A percentile compares a stretch with the other conserved stretches of the same genome.
phyloP scores from a whole-genome alignment of 2,113 vertebrate genomes.

The Neolamprologus modestus region DNA sequence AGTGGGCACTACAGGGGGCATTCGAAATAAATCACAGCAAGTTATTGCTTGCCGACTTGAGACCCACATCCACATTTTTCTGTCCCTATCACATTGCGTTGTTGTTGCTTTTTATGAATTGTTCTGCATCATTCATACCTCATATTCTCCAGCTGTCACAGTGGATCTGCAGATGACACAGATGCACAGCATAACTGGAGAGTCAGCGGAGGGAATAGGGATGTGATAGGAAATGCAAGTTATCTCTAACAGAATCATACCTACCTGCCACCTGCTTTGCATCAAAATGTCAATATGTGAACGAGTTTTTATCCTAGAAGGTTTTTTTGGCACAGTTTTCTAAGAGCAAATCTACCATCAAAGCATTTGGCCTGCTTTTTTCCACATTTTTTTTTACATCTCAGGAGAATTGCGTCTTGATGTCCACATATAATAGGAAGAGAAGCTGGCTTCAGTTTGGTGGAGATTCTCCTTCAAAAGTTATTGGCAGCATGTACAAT shows the following conservation, averaged over 20 bases:
- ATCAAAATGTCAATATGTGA: constrained; percentile 28
- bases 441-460: constrained; percentile 20
- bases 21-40: constrained; percentile 39
- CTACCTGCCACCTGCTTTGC: constrained; percentile 26
- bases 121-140: constrained; percentile 26
- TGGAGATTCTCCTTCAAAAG: constrained; percentile 69
- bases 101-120: constrained; percentile 41
- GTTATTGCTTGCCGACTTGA: constrained; percentile 27
- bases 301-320: constrained; percentile 4
- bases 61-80: constrained; percentile 16
- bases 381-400: not conserved
- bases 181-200: constrained; percentile 17
- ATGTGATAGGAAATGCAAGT: constrained; percentile 22
- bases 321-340: not conserved
- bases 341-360: constrained; percentile 12
- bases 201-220: not conserved
- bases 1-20: constrained; percentile 23
- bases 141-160: constrained; percentile 23
- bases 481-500: constrained; percentile 66
- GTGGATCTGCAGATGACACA: constrained; percentile 34
- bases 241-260: constrained; percentile 21
- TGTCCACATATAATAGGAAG: not conserved
- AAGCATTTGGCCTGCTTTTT: not conserved
- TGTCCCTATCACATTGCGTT: constrained; percentile 27
- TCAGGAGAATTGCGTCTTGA: not conserved